phyloP scores from a whole-genome alignment of 2,888 invertebrate species.

The Leptopterna dolabrata region DNA sequence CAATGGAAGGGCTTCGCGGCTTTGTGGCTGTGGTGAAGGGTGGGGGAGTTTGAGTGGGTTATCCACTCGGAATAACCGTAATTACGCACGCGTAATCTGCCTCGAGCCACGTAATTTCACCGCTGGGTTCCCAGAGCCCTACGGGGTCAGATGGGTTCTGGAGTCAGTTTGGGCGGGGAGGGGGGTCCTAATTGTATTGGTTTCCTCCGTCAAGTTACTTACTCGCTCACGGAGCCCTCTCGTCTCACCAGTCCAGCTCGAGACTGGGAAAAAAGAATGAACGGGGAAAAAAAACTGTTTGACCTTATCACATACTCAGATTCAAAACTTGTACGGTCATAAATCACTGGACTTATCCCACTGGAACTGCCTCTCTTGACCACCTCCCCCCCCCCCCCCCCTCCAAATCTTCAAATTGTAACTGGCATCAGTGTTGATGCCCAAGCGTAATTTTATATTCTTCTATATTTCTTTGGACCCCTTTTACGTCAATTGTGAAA shows the following conservation, averaged over 20 bases:
- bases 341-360: too few relatives aligned
- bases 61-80: slow-evolving; percentile 48
- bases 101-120: slow-evolving; percentile 45
- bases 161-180: background rate
- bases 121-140: slow-evolving; percentile 32
- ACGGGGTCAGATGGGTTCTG: background rate
- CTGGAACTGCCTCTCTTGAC: too few relatives aligned
- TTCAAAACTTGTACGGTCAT: too few relatives aligned
- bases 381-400: too few relatives aligned
- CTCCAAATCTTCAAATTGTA: too few relatives aligned
- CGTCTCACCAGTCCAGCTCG: background rate
- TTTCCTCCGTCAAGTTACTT: slow-evolving; percentile 32
- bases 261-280: too few relatives aligned
- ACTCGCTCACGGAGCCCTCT: background rate
- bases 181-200: slow-evolving; percentile 47
- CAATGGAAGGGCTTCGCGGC: background rate
- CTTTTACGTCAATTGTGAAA: too few relatives aligned
- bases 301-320: too few relatives aligned
- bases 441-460: too few relatives aligned
- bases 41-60: background rate
- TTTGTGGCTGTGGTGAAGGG: background rate
- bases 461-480: too few relatives aligned
- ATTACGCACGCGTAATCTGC: slow-evolving; percentile 54
- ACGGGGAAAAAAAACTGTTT: too few relatives aligned
- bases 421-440: too few relatives aligned